These are phyloP conservation scores for Dynastes tityus DNA, from an alignment of 2,888 invertebrate species.

Conservation along the genomic window DNA sequence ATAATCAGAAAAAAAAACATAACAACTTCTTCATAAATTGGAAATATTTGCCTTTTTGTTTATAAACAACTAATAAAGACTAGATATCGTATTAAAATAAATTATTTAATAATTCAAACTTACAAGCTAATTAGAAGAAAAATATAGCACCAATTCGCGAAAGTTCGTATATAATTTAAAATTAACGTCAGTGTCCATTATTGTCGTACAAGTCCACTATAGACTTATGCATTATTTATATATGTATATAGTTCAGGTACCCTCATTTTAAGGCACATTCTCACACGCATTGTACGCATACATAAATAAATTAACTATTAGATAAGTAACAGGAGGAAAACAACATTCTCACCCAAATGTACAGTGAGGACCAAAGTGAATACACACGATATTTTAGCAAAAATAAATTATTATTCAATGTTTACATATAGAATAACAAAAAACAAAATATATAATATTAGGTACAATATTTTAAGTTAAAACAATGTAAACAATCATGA, in stretches of 20 bases:
- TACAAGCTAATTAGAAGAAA: constrained; percentile 21
- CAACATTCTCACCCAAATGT: neutral
- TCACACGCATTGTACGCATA: constrained; percentile 32
- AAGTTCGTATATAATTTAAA: neutral
- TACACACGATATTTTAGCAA: neutral
- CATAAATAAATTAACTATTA: constrained; percentile 37
- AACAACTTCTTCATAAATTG: constrained; percentile 46
- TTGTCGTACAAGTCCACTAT: constrained; percentile 8
- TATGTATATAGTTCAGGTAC: constrained; percentile 34
- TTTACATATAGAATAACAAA: too few relatives aligned
- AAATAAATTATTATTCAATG: too few relatives aligned
- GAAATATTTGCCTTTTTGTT: constrained; percentile 39
- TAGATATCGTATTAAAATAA: constrained; percentile 52
- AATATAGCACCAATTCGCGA: constrained; percentile 45
- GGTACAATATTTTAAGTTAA: too few relatives aligned
- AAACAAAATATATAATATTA: too few relatives aligned
- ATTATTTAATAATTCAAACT: constrained; percentile 44
- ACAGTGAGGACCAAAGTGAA: neutral
- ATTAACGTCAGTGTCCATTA: constrained; percentile 13
- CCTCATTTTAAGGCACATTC: constrained; percentile 43
- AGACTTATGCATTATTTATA: neutral
- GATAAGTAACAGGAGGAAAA: neutral
- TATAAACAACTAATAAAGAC: constrained; percentile 49
- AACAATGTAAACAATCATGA: too few relatives aligned
- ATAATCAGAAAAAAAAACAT: constrained; percentile 46